Evolutionary conservation across 2,113 vertebrate species (phyloP).

Genomic region (Calidris pygmaea): DNA sequence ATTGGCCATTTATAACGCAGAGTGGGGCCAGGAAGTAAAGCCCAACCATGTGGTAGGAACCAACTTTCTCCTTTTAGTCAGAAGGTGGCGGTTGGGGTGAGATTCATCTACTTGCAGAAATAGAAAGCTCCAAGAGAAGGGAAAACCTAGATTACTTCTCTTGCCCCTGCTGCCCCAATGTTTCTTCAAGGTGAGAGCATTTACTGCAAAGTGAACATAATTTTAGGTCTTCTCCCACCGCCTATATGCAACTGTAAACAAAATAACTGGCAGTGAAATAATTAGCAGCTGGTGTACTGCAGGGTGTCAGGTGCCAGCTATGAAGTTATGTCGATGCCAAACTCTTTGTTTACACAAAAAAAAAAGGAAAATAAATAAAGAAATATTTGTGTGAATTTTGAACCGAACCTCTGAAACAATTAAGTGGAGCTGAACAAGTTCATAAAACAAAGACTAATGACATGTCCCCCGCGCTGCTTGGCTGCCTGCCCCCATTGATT

Average conservation of each 20-base stretch:
- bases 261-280: neutral
- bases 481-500: constrained; percentile 57
- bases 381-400: constrained; percentile 13
- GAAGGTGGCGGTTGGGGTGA: neutral
- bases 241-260: neutral
- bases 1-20: neutral
- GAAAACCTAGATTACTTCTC: neutral
- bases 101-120: neutral
- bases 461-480: constrained; percentile 29
- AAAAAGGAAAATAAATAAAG: neutral
- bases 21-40: neutral
- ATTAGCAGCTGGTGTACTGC: neutral
- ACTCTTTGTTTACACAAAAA: neutral
- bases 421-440: constrained; percentile 24
- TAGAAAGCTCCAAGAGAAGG: neutral
- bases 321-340: neutral
- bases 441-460: constrained; percentile 54
- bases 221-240: neutral
- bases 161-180: neutral
- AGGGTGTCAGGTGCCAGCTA: neutral
- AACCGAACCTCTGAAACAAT: constrained; percentile 22
- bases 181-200: neutral
- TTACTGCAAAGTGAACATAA: neutral
- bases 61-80: neutral
- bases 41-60: neutral